These are phyloP conservation scores for Gorsachius magnificus DNA, from an alignment of 2,797 vertebrate genomes.

Conservation along the genomic window DNA sequence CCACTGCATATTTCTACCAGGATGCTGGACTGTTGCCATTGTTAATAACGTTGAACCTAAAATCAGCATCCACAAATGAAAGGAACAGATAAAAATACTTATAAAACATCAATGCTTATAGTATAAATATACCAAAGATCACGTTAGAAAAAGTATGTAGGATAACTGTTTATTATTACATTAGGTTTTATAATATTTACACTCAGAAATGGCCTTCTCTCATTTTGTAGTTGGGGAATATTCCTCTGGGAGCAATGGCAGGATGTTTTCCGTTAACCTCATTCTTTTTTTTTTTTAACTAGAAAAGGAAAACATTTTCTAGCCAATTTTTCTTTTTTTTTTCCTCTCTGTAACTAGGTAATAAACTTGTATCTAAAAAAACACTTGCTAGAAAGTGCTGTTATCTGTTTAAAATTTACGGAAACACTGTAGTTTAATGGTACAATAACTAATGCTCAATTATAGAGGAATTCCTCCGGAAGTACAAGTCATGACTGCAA, in stretches of 20 bases:
- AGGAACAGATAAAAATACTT: slow-evolving; percentile 37
- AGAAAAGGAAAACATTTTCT: slow-evolving; percentile 68
- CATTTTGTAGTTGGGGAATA: slow-evolving; percentile 16
- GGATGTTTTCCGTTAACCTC: slow-evolving; percentile 74
- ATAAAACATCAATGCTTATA: not conserved
- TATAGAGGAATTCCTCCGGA: slow-evolving; percentile 74
- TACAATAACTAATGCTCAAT: slow-evolving; percentile 73
- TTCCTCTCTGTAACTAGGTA: slow-evolving; percentile 46
- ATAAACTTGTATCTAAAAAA: slow-evolving; percentile 75
- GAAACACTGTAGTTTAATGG: slow-evolving; percentile 71
- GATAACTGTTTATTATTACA: slow-evolving; percentile 23
- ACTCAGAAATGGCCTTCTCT: slow-evolving; percentile 48
- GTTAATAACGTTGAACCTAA: slow-evolving; percentile 40
- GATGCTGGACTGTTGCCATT: slow-evolving; percentile 22
- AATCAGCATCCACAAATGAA: slow-evolving; percentile 38
- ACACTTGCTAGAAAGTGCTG: slow-evolving; percentile 75
- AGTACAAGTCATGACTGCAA: slow-evolving; percentile 70
- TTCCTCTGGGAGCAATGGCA: slow-evolving; percentile 62
- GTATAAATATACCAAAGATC: slow-evolving; percentile 6
- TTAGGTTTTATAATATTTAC: slow-evolving; percentile 22
- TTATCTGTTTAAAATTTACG: slow-evolving; percentile 76
- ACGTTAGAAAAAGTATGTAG: not conserved
- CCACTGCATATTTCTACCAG: slow-evolving; percentile 39
- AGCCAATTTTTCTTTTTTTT: slow-evolving; percentile 55
- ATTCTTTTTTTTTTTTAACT: slow-evolving; percentile 40